phyloP scores from a whole-genome alignment of 2,113 vertebrate species.

The Taurulus bubalis region DNA sequence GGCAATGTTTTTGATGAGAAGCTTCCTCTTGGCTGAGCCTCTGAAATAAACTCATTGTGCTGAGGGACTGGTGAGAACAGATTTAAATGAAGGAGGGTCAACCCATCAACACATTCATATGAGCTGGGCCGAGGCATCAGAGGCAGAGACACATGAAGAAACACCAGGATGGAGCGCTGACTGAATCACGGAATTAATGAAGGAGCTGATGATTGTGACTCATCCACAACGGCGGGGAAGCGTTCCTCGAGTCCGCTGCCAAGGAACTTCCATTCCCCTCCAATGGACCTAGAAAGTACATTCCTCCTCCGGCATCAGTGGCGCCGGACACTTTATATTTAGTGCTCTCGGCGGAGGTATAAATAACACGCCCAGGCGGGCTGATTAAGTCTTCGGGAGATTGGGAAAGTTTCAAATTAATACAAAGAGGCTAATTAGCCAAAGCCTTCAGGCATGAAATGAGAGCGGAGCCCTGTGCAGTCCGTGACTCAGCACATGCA shows the following conservation, averaged over 20 bases:
- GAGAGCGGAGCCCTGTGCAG: slow-evolving; percentile 44
- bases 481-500: slow-evolving; percentile 44
- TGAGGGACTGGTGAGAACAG: slow-evolving; percentile 6
- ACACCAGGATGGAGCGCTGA: neutral
- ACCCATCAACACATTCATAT: slow-evolving; percentile 10
- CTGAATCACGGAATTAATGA: slow-evolving; percentile 44
- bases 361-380: slow-evolving; percentile 54
- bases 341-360: slow-evolving; percentile 48
- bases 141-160: neutral
- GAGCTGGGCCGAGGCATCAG: neutral
- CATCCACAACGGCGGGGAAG: slow-evolving; percentile 23
- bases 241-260: slow-evolving; percentile 42
- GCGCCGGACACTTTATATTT: slow-evolving; percentile 55
- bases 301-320: slow-evolving; percentile 49
- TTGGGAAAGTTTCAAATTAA: slow-evolving; percentile 60
- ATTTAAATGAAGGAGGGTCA: slow-evolving; percentile 26
- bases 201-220: slow-evolving; percentile 43
- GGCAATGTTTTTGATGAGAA: slow-evolving; percentile 13
- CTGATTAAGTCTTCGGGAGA: slow-evolving; percentile 63
- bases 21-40: neutral
- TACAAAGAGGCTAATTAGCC: slow-evolving; percentile 63
- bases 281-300: slow-evolving; percentile 31
- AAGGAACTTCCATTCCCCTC: slow-evolving; percentile 44
- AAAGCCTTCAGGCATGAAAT: slow-evolving; percentile 58
- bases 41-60: neutral